These are phyloP conservation scores for Agapostemon virescens DNA, from an alignment of 2,888 invertebrate genomes.

Conservation along the genomic window DNA sequence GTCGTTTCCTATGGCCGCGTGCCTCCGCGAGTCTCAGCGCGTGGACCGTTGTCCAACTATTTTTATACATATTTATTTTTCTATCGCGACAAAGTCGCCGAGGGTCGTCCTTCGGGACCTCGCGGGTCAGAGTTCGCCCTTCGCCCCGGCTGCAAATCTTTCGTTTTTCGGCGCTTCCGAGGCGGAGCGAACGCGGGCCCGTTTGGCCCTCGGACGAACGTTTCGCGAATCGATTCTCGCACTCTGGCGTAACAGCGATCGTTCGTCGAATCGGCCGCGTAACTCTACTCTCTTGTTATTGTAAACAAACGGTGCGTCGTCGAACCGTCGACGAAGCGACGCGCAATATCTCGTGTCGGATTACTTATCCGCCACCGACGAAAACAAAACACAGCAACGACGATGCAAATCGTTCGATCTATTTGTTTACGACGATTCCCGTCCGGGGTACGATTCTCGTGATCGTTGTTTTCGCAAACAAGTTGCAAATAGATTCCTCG, in stretches of 20 bases:
- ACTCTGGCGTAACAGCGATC: not conserved
- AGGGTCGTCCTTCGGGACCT: no score
- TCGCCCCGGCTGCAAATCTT: no score
- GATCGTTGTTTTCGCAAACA: not conserved
- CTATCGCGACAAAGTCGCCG: no score
- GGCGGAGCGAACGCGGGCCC: no score
- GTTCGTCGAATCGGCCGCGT: not conserved
- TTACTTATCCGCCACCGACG: not conserved
- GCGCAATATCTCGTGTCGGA: not conserved
- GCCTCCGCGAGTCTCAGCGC: no score
- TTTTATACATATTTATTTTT: no score
- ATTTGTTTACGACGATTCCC: not conserved
- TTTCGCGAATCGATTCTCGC: no score
- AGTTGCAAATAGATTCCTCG: not conserved
- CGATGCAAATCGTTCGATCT: not conserved
- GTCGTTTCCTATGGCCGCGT: not conserved
- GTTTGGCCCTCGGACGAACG: no score
- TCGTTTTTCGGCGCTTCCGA: no score
- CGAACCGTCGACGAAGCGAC: not conserved
- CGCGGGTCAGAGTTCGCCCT: no score
- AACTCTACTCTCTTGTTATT: conserved; percentile 20
- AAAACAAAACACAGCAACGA: not conserved
- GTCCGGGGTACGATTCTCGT: not conserved
- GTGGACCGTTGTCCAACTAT: no score
- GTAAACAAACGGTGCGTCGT: conserved; percentile 13